Evolutionary conservation across 2,113 vertebrate species (phyloP), one percentile per base, ranked within the genome.

Genomic region (Apus apus): DNA sequence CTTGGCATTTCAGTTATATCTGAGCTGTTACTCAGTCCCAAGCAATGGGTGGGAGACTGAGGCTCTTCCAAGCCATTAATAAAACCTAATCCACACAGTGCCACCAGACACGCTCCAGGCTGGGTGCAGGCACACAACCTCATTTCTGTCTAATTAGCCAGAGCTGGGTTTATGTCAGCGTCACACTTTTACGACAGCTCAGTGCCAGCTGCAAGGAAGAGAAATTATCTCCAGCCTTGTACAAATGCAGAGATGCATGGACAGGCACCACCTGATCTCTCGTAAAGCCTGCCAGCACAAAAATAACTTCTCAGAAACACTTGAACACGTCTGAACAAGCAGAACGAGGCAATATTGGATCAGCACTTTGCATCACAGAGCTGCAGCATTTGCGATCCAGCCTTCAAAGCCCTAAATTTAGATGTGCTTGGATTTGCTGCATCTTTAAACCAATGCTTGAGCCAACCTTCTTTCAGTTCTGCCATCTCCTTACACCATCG

Each of bases 271-370:
- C 91, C 95, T 97, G 96, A 96, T 92, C 81, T 75, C 73, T 84
- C 65, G 26, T 32, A 50, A 60, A 89, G 91, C 68, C 73, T 92
- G 96, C 96, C 95, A 97, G 93, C 94, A 85, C 91, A 60, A 90
- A 96, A 96, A 96, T 97, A 97, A 78, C 93, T 96, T 92, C 95
- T 68, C 94, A 94, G 94, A 95, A 97, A 78, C 84, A 75, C 94
- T 90, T 18, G 9, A 92, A 68, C 94, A 78, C 18, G 70, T 86
- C 96, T 86, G 83, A 92, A 72, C 93, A 81, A 56, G 94, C 68
- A 67, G 40, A 80, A 40, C 2, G 43, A 84, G 89, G 89, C 90
- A 73, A 30, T 58, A 66, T 4, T 32, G 77, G 85, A 61, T 93
- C 85, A 93, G 94, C 90, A 80, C 67, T 88, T 83, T 66, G 88